These are phyloP conservation scores for Salpingus planirostris DNA, from an alignment of 2,888 invertebrate species.

Conservation along the genomic window DNA sequence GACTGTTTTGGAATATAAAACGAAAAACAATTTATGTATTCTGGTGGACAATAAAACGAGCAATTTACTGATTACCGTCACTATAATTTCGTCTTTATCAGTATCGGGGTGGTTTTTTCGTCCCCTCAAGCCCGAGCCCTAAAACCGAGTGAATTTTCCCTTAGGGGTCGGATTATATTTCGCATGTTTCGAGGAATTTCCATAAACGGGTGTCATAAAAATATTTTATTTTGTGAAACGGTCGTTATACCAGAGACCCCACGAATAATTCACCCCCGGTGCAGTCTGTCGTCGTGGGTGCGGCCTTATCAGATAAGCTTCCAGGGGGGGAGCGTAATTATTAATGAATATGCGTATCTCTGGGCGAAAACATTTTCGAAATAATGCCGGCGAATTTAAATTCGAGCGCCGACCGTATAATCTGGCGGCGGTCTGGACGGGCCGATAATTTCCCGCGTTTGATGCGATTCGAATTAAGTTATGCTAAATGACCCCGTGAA, in stretches of 20 bases:
- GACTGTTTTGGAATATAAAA: too few relatives aligned
- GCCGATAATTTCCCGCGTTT: too few relatives aligned
- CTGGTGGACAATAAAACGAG: slow-evolving; percentile 2
- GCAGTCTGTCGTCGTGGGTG: slow-evolving; percentile 15
- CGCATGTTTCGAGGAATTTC: slow-evolving; percentile 31
- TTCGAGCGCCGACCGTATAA: too few relatives aligned
- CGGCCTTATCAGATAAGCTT: slow-evolving; percentile 11
- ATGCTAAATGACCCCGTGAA: slow-evolving; percentile 30
- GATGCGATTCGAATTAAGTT: too few relatives aligned
- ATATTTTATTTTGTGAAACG: slow-evolving; percentile 32
- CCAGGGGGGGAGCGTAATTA: slow-evolving; percentile 4
- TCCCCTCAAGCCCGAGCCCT: too few relatives aligned
- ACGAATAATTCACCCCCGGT: slow-evolving; percentile 12
- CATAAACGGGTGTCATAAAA: slow-evolving; percentile 34
- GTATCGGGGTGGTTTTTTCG: too few relatives aligned
- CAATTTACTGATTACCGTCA: slow-evolving; percentile 4
- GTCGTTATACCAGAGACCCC: slow-evolving; percentile 28
- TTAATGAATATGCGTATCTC: slow-evolving; percentile 9
- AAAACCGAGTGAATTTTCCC: too few relatives aligned
- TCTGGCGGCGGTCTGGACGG: too few relatives aligned
- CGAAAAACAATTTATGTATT: slow-evolving; percentile 3
- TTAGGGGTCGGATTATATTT: slow-evolving; percentile 6
- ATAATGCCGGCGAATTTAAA: slow-evolving; percentile 23
- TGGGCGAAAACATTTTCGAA: slow-evolving; percentile 8
- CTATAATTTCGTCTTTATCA: slow-evolving; percentile 5